A percentile compares a stretch with the other conserved stretches of the same genome.
These are phyloP conservation scores for Sphenopsis melanotis DNA, from an alignment of 2,797 vertebrate genomes.

Conservation along the genomic window DNA sequence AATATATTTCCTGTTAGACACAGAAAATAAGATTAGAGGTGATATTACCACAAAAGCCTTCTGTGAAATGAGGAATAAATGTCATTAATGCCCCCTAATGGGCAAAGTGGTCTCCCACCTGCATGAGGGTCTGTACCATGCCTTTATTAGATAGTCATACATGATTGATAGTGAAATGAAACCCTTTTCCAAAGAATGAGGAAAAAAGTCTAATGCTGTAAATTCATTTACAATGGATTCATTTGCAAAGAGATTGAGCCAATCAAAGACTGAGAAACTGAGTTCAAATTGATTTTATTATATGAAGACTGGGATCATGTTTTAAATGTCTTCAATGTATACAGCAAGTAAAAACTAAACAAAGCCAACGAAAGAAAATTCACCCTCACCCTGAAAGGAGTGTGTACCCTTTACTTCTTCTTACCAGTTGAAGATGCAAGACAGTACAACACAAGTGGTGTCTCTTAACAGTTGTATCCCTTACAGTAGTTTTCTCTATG, in stretches of 20 bases:
- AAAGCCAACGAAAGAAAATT: not conserved
- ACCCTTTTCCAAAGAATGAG: not conserved
- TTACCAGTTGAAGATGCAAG: not conserved
- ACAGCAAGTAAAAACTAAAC: not conserved
- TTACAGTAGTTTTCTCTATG: not conserved
- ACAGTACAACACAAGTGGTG: not conserved
- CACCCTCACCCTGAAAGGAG: not conserved
- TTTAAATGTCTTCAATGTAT: not conserved
- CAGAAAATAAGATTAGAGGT: slow-evolving; percentile 5
- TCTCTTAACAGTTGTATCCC: not conserved
- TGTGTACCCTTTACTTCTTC: not conserved
- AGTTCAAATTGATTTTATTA: not conserved
- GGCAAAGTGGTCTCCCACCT: not conserved
- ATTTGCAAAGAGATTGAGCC: not conserved
- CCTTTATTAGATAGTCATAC: not conserved
- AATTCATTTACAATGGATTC: not conserved
- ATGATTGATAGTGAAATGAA: not conserved
- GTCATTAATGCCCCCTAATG: slow-evolving; percentile 18
- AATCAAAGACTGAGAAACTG: not conserved
- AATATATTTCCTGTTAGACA: slow-evolving; percentile 31
- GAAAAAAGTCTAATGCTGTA: not conserved
- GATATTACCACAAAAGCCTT: not conserved
- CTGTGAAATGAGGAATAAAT: slow-evolving; percentile 30
- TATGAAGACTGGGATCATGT: not conserved
- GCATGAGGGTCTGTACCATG: not conserved